A percentile compares a stretch with the other conserved stretches of the same genome.
Evolutionary conservation across 2,888 invertebrate genomes (phyloP).

Genomic region (Bugulina stolonifera): DNA sequence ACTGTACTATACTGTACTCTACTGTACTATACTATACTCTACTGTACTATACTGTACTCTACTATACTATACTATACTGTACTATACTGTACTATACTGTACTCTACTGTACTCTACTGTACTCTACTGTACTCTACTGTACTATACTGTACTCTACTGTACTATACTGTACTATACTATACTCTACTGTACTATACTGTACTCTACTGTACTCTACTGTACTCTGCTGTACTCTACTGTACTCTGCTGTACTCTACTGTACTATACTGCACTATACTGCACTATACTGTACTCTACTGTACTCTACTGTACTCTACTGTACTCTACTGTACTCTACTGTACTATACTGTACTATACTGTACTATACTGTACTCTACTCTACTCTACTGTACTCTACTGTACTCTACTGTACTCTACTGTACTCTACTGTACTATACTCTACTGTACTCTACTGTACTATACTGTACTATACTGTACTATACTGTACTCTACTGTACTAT

Average conservation of each 20-base stretch:
- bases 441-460: conserved; percentile 27
- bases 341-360: not conserved
- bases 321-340: conserved; percentile 16
- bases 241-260: not conserved
- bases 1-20: conserved; percentile 29
- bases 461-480: conserved; percentile 27
- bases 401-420: conserved; percentile 27
- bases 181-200: too few relatives aligned
- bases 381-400: conserved; percentile 14
- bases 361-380: conserved; percentile 26
- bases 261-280: too few relatives aligned
- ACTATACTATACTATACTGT: conserved; percentile 27
- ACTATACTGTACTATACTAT: conserved; percentile 2
- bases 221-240: not conserved
- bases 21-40: conserved; percentile 29
- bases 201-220: conserved; percentile 21
- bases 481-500: conserved; percentile 26
- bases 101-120: conserved; percentile 29
- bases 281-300: conserved; percentile 25
- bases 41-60: conserved; percentile 27
- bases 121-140: conserved; percentile 28
- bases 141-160: not conserved
- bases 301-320: conserved; percentile 15
- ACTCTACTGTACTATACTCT: too few relatives aligned
- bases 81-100: too few relatives aligned